Conservation (phyloP, 2,113 vertebrate genomes). For the Poecilia latipinna region DNA sequence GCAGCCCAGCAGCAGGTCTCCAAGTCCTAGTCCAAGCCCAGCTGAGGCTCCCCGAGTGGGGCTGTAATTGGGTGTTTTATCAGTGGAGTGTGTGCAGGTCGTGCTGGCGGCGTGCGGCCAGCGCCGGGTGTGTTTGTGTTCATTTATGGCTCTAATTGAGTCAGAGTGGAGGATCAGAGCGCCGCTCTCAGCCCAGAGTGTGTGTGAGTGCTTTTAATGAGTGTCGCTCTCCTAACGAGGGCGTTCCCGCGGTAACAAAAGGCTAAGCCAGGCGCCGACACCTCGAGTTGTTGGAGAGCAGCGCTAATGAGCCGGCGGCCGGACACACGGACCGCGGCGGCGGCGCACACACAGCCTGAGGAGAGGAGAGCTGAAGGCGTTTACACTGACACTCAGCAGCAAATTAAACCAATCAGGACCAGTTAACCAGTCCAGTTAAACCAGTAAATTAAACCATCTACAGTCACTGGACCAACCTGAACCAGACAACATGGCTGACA, state of each 20-base stretch:
- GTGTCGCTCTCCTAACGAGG: slow-evolving; percentile 70
- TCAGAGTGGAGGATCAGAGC: slow-evolving; percentile 48
- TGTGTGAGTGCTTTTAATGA: slow-evolving; percentile 74
- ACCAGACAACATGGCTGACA: too few species aligned
- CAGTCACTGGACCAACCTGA: too few species aligned
- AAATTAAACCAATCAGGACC: too few species aligned
- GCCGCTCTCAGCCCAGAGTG: slow-evolving; percentile 1
- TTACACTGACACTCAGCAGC: too few species aligned
- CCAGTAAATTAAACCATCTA: too few species aligned
- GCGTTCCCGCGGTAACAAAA: slow-evolving; percentile 52
- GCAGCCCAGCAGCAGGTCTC: too few species aligned
- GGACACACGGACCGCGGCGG: background rate
- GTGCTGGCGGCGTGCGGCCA: too few species aligned
- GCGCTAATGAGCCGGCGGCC: slow-evolving; percentile 49
- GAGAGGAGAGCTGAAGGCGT: background rate
- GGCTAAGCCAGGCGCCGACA: slow-evolving; percentile 48
- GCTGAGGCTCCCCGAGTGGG: too few species aligned
- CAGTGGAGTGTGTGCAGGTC: too few species aligned
- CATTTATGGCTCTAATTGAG: slow-evolving; percentile 25
- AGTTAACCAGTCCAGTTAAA: too few species aligned
- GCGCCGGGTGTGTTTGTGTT: slow-evolving; percentile 1
- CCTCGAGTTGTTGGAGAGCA: slow-evolving; percentile 53
- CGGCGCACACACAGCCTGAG: background rate
- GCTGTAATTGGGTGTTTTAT: too few species aligned
- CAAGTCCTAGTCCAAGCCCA: too few species aligned